Base-by-base conservation (phyloP, 2,888 invertebrate species). In the Drosophila parthenogenetica region DNA sequence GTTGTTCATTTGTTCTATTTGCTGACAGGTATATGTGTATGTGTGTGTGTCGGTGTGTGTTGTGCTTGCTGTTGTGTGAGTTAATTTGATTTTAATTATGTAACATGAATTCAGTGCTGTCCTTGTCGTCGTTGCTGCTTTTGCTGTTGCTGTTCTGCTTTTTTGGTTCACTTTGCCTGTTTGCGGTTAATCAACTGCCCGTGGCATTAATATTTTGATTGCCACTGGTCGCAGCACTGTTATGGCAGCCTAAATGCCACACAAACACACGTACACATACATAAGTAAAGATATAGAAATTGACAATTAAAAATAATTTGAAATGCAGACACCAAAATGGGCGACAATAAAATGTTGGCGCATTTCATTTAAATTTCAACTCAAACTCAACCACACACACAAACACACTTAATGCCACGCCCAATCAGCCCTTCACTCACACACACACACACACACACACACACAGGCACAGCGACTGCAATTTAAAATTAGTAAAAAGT, bases 51-150 rank as follows among this genome's bases (percentile, higher is more conserved):
- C 16, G 17, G 39, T 16, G 14, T 32, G 35, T 45, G 35, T 14
- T 8, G 19, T 11, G 5, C 14, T 2, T 62, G n/a, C 7, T 35
- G 19, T n/a, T 59, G 54, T 70, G 40, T 48, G 50, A 43, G 72
- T 78, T 89, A 89, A 89, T 84, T 87, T 88, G 89, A 84, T 83
- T 88, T 84, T 89, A 84, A 84, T 89, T 83, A 84, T 89, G 73
- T 79, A 89, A 78, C 69, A 48, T n/a, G 32, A 7, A 35, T 14
- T 35, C 14, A 8, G 11, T 5, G 14, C 17, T 8, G 17, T 32
- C 13, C 42, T 5, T 32, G 32, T 5, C 39, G 48, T 32, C 45
- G 59, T n/a, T 43, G 55, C 25, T 19, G 35, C 13, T 37, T 29
- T 32, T 42, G 35, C 13, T 46, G 53, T 29, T 51, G 51, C 35